These are phyloP conservation scores for Cyrtorhinus lividipennis DNA, from an alignment of 1,140 invertebrate genomes.

Conservation along the genomic window DNA sequence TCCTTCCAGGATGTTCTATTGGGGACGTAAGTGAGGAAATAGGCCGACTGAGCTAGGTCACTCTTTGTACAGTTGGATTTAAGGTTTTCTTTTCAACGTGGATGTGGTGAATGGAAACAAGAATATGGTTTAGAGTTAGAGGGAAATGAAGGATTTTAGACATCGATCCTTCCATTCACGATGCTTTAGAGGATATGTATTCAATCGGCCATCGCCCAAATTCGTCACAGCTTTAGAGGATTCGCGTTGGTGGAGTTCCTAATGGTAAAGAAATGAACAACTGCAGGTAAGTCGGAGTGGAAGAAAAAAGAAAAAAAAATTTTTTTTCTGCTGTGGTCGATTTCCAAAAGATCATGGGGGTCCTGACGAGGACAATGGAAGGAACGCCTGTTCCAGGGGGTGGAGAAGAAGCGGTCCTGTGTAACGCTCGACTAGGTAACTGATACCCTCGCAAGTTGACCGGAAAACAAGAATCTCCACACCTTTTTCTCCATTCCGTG, in stretches of 20 bases:
- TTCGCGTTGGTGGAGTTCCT: not conserved
- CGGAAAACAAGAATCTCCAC: conserved; percentile 17
- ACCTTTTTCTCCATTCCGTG: conserved; percentile 2
- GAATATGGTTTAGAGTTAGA: too few species aligned
- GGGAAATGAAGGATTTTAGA: too few species aligned
- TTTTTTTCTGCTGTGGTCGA: not conserved
- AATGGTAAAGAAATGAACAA: not conserved
- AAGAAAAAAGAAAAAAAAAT: too few species aligned
- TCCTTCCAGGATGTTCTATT: too few species aligned
- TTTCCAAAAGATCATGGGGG: not conserved
- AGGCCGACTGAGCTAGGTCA: too few species aligned
- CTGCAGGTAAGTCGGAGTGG: not conserved
- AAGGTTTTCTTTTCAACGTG: too few species aligned
- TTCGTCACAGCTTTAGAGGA: not conserved
- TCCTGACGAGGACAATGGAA: not conserved
- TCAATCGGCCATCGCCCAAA: not conserved
- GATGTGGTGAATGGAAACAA: too few species aligned
- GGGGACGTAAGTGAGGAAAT: too few species aligned
- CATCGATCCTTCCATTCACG: not conserved
- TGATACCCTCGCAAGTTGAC: conserved; percentile 14
- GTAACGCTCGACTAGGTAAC: conserved; percentile 11
- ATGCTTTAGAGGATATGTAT: too few species aligned
- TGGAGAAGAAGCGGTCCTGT: not conserved
- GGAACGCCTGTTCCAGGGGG: not conserved
- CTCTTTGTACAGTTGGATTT: too few species aligned